Evolutionary conservation across 2,797 vertebrate species (phyloP).

Genomic region (Gymnothorax reevesii): DNA sequence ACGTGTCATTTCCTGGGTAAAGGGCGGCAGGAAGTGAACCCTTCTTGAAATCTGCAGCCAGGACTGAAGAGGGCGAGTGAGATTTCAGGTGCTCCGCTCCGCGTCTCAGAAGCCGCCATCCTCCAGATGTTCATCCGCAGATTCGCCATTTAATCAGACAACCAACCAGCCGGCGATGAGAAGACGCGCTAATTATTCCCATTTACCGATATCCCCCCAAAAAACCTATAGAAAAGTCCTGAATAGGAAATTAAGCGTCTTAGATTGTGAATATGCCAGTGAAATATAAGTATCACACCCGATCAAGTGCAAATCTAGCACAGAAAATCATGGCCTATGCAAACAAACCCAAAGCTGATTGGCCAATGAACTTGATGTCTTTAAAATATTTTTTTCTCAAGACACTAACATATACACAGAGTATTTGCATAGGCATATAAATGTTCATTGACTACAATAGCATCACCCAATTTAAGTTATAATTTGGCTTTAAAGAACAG

Average conservation of each 20-base stretch:
- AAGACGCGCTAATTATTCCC: slow-evolving; percentile 74
- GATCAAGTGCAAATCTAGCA: slow-evolving; percentile 69
- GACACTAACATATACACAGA: neutral
- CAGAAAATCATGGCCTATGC: slow-evolving; percentile 62
- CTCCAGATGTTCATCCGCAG: slow-evolving; percentile 73
- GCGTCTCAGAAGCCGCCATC: slow-evolving; percentile 67
- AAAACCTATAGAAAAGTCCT: slow-evolving; percentile 53
- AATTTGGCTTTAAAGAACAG: slow-evolving; percentile 68
- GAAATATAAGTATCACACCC: slow-evolving; percentile 64
- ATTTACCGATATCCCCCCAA: slow-evolving; percentile 73
- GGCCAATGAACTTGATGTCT: slow-evolving; percentile 5
- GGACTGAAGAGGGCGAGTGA: slow-evolving; percentile 61
- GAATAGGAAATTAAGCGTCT: slow-evolving; percentile 77
- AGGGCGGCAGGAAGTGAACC: slow-evolving; percentile 68
- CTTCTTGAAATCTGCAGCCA: slow-evolving; percentile 65
- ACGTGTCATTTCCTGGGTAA: slow-evolving; percentile 77
- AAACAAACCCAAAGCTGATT: slow-evolving; percentile 57
- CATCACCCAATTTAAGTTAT: slow-evolving; percentile 75
- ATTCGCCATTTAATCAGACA: slow-evolving; percentile 60
- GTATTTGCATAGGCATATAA: neutral
- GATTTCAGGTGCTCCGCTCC: slow-evolving; percentile 48
- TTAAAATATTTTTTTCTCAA: neutral
- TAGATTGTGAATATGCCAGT: slow-evolving; percentile 71
- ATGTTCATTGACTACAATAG: slow-evolving; percentile 49
- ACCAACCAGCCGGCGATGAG: slow-evolving; percentile 51